These are phyloP conservation scores for Hyperoplus immaculatus DNA, from an alignment of 2,797 vertebrate genomes.

Conservation along the genomic window DNA sequence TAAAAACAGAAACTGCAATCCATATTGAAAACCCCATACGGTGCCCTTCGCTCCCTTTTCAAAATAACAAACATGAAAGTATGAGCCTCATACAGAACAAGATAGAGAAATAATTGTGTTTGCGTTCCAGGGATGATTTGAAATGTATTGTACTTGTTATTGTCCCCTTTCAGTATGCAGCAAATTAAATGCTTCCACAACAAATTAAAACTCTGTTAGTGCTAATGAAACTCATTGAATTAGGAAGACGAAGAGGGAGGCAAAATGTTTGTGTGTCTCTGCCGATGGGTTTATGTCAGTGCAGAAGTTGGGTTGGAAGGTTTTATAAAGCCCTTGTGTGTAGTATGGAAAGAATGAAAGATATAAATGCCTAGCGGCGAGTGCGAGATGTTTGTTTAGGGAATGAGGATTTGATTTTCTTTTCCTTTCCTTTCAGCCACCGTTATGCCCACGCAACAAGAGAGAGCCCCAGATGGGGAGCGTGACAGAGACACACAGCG, in stretches of 20 bases:
- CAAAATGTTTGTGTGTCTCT: conserved; percentile 34
- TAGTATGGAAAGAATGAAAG: conserved; percentile 39
- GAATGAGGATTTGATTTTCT: conserved; percentile 54
- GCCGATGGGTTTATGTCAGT: conserved; percentile 35
- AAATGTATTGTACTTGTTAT: conserved; percentile 30
- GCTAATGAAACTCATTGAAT: conserved; percentile 43
- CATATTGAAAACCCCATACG: conserved; percentile 23
- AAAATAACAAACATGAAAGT: conserved; percentile 32
- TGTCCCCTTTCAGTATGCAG: conserved; percentile 9
- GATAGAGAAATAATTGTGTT: conserved; percentile 31
- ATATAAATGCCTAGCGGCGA: conserved; percentile 55
- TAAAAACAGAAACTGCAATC: conserved; percentile 13
- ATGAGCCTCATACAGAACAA: conserved; percentile 29
- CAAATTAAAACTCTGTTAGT: conserved; percentile 37
- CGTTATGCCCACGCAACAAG: conserved; percentile 42
- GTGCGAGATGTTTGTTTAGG: conserved; percentile 59
- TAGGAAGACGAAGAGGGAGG: conserved; percentile 3
- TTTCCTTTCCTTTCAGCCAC: conserved; percentile 29
- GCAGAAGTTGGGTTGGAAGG: conserved; percentile 39
- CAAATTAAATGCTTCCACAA: conserved; percentile 49
- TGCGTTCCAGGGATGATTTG: not conserved
- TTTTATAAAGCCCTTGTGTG: conserved; percentile 41
- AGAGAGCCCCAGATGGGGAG: conserved; percentile 28
- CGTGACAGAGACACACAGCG: conserved; percentile 36
- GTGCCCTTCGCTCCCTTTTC: not conserved